Conservation (phyloP, 2,113 vertebrate genomes). For the Dasyornis broadbenti region DNA sequence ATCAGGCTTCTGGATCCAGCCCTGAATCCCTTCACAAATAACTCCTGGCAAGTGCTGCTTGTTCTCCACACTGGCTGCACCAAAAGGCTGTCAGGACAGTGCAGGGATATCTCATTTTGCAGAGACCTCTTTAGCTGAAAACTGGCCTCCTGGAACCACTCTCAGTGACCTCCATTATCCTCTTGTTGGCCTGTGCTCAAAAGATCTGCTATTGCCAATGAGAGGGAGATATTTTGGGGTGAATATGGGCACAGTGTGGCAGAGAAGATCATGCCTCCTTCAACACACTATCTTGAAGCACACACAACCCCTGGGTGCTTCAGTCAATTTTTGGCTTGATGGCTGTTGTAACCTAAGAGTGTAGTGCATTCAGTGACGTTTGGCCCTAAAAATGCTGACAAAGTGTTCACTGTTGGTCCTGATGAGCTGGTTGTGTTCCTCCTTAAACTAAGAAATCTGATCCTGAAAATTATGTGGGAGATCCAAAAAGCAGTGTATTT, state of each 20-base stretch:
- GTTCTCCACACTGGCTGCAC: not conserved
- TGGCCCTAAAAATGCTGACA: not conserved
- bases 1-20: not conserved
- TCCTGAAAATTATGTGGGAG: not conserved
- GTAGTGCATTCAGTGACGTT: not conserved
- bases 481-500: not conserved
- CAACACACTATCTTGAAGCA: not conserved
- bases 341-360: not conserved
- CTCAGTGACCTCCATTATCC: not conserved
- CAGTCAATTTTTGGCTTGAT: not conserved
- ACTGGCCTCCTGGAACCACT: not conserved
- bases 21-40: not conserved
- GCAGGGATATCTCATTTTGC: not conserved
- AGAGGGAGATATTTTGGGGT: not conserved
- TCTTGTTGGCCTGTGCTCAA: not conserved
- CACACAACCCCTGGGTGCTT: not conserved
- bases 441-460: not conserved
- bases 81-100: not conserved
- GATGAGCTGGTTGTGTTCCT: not conserved
- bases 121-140: not conserved
- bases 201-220: not conserved
- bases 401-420: not conserved
- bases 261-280: not conserved
- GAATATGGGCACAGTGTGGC: not conserved
- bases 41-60: not conserved